Evolutionary conservation across 2,113 vertebrate species (phyloP).

Genomic region (Chrysemys picta): DNA sequence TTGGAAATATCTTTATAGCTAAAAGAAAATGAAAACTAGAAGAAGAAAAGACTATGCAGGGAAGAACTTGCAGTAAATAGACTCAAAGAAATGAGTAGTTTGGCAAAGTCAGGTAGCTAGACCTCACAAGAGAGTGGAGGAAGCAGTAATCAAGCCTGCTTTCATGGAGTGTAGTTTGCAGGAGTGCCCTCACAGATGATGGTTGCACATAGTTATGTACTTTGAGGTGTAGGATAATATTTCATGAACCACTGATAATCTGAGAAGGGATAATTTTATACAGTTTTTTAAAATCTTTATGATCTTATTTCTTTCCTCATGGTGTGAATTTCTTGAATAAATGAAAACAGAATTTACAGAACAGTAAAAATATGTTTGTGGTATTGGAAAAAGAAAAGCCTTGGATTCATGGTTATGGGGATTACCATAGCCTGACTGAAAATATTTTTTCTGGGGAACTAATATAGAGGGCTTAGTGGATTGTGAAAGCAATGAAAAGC

Average conservation of each 20-base stretch:
- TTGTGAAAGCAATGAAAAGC: neutral
- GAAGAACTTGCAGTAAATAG: neutral
- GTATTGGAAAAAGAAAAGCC: neutral
- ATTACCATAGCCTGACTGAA: neutral
- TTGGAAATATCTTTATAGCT: neutral
- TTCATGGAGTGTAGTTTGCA: neutral
- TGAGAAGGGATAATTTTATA: neutral
- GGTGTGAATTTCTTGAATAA: conserved; percentile 11
- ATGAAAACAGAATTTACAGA: neutral
- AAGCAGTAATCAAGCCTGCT: neutral
- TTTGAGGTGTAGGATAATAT: conserved; percentile 13
- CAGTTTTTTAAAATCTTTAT: neutral
- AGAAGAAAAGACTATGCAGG: neutral
- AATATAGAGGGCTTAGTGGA: neutral
- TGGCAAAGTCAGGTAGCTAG: neutral
- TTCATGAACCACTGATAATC: conserved; percentile 26
- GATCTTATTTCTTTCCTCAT: conserved; percentile 2
- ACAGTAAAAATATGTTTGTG: neutral
- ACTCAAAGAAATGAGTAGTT: neutral
- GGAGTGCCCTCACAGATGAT: neutral
- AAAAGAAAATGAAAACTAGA: neutral
- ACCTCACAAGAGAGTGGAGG: neutral
- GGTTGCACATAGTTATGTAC: neutral
- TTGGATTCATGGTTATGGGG: neutral
- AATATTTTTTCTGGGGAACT: neutral